Conservation (phyloP, 2,888 invertebrate genomes). For the Masnerella sp. region DNA sequence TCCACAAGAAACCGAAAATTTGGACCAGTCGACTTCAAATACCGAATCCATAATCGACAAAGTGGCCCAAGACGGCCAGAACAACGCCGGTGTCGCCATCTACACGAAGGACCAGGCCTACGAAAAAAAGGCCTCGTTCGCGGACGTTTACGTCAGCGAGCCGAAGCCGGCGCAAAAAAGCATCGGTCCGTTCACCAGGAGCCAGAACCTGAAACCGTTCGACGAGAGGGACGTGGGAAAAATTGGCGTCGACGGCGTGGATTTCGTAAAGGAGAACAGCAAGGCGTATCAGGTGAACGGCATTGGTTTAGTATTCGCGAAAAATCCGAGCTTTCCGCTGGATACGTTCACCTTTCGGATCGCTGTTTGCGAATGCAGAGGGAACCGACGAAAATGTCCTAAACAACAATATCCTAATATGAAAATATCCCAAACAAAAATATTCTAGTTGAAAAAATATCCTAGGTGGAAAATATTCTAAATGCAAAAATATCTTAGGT, state of each 20-base stretch:
- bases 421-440: too few species aligned
- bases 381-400: too few species aligned
- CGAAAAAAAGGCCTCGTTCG: constrained; percentile 64
- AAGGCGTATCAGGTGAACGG: constrained; percentile 57
- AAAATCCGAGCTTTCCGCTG: too few species aligned
- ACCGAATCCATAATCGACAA: constrained; percentile 54
- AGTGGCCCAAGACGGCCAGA: constrained; percentile 60
- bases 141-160: constrained; percentile 59
- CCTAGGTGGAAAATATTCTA: too few species aligned
- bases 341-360: too few species aligned
- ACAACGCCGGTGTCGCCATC: constrained; percentile 67
- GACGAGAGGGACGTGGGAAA: constrained; percentile 57
- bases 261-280: constrained; percentile 57
- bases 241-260: constrained; percentile 15
- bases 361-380: too few species aligned
- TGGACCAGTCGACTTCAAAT: constrained; percentile 56
- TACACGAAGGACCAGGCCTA: constrained; percentile 73
- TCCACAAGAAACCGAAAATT: constrained; percentile 78
- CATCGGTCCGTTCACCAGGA: constrained; percentile 73
- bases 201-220: constrained; percentile 67
- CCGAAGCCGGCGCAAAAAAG: constrained; percentile 62
- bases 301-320: too few species aligned
- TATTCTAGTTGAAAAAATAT: too few species aligned
- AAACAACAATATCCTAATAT: too few species aligned
- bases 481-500: too few species aligned